These are phyloP conservation scores for Lethenteron camtschaticum DNA, from an alignment of 2,113 vertebrate species.

Conservation along the genomic window DNA sequence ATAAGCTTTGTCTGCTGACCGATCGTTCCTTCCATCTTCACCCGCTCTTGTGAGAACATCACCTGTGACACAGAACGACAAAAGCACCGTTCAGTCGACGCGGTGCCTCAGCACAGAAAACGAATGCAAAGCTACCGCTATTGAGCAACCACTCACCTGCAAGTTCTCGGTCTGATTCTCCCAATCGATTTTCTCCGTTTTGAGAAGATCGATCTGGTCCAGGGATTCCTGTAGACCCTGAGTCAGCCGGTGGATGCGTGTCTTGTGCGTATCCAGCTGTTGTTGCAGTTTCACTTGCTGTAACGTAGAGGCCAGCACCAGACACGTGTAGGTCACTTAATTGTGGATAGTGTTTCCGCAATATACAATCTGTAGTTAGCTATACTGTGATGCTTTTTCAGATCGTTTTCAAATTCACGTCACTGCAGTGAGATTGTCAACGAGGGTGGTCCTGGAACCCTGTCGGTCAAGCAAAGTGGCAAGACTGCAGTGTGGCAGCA, in stretches of 20 bases:
- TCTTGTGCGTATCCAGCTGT: constrained; percentile 93
- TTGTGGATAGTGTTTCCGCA: too few species aligned
- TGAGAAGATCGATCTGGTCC: constrained; percentile 78
- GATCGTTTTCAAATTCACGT: neutral
- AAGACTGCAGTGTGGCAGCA: too few species aligned
- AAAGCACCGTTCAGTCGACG: neutral
- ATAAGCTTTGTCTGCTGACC: constrained; percentile 98
- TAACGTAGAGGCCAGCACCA: constrained; percentile 10
- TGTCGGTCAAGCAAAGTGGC: too few species aligned
- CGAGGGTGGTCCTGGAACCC: too few species aligned
- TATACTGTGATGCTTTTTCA: neutral
- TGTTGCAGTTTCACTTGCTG: constrained; percentile 94
- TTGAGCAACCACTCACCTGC: constrained; percentile 36
- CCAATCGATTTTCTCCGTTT: constrained; percentile 81
- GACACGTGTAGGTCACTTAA: too few species aligned
- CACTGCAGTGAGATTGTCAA: neutral
- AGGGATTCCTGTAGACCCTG: constrained; percentile 93
- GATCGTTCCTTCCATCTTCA: constrained; percentile 99
- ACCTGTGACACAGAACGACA: constrained; percentile 34
- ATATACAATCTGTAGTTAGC: neutral
- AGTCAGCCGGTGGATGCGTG: constrained; percentile 80
- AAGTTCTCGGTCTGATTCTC: constrained; percentile 97
- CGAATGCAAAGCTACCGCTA: neutral
- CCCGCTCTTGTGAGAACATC: constrained; percentile 92
- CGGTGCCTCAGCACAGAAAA: neutral